Evolutionary conservation across 2,113 vertebrate genomes (phyloP), one percentile per base, ranked within the genome.

Genomic region (Notiomystis cincta): DNA sequence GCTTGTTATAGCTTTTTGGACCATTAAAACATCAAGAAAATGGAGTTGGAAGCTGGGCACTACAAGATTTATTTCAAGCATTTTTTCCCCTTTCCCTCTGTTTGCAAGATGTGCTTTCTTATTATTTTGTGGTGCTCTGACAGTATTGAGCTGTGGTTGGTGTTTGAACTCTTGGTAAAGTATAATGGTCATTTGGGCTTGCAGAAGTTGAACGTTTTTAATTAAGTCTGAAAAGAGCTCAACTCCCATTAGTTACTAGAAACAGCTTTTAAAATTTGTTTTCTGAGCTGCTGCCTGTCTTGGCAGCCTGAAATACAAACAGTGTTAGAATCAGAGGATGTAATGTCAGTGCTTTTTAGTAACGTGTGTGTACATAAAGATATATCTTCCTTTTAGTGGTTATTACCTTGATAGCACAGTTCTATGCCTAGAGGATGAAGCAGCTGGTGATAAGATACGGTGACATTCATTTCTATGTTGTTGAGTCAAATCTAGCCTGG

Each of bases 101-200:
- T 87, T 92, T 88, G 80, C 69, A 93, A 76, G 64, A 54, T 65
- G 30, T 80, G 66, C 60, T 93, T 82, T 93, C 58, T 86, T 95
- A 38, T 35, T 30, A 9, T 69, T 93, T 85, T 80, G 33, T 92
- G 47, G 40, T 89, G 11, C 62, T 86, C 50, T 73, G 67, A 73
- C 51, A 81, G 19, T 60, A 56, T 75, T 72, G 62, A 90, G 58
- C 87, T 69, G 75, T n/a, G 42, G 3, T 58, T 93, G 37, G 27
- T 42, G 24, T 76, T 79, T 95, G 62, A 95, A 75, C 67, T 77
- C 31, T 82, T 67, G 44, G 7, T 82, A 3, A 80, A 71, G 14
- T 25, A 9, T 42, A n/a, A 13, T 44, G 54, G 47, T 60, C 33
- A 58, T 75, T 66, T 62, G 77, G 78, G 30, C 64, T 86, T 69